Evolutionary conservation across 2,113 vertebrate species (phyloP).

Genomic region (Rhynchomys soricoides): DNA sequence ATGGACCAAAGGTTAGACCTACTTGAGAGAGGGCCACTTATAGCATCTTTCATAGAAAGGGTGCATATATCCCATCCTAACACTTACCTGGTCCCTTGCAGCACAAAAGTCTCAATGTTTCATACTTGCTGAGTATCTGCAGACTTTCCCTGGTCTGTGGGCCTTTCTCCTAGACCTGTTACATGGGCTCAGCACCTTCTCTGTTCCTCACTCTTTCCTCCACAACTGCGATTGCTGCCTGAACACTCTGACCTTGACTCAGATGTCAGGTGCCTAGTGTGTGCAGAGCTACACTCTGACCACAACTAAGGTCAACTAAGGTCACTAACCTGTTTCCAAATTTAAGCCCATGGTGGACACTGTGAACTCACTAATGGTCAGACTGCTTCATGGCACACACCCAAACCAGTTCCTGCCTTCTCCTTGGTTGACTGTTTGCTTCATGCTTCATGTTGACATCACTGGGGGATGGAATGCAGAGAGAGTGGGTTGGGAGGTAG

Average conservation of each 20-base stretch:
- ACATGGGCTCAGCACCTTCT: background rate
- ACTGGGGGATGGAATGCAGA: background rate
- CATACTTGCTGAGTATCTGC: background rate
- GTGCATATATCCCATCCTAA: fast-evolving
- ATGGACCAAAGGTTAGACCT: background rate
- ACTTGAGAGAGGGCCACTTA: background rate
- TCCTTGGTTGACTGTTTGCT: background rate
- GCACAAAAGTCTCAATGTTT: fast-evolving
- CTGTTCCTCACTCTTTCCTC: background rate
- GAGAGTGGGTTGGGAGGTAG: background rate
- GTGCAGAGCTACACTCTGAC: background rate
- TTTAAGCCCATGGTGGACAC: too few species aligned
- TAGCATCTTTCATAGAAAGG: background rate
- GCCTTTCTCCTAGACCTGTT: background rate
- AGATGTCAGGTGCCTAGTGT: fast-evolving
- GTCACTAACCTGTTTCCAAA: background rate
- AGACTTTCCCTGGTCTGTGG: background rate
- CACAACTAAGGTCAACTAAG: background rate
- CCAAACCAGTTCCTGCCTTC: background rate
- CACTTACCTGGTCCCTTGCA: background rate
- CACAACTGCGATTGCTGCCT: background rate
- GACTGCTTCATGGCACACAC: fast-evolving
- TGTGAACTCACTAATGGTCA: background rate
- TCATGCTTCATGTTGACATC: background rate
- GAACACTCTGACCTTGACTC: background rate